These are phyloP conservation scores for Lagria hirta DNA, from an alignment of 2,888 invertebrate genomes.

Conservation along the genomic window DNA sequence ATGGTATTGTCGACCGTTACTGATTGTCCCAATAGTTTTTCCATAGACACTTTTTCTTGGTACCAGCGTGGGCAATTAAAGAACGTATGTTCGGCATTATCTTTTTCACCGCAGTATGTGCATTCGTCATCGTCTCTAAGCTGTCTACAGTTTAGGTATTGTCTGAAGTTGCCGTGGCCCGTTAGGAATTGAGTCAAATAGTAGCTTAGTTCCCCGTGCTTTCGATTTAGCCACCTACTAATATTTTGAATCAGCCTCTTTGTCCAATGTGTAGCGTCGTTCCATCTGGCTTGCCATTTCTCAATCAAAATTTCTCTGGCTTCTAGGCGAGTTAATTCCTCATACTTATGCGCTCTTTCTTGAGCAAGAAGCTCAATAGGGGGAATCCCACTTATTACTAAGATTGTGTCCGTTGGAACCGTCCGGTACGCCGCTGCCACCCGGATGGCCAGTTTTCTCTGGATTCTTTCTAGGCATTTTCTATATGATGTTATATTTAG, in stretches of 20 bases:
- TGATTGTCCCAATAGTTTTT: not conserved
- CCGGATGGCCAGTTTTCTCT: slow-evolving; percentile 1
- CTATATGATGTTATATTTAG: not conserved
- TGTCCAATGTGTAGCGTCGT: slow-evolving; percentile 7
- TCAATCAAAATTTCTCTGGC: not conserved
- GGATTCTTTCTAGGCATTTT: not conserved
- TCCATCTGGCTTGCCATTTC: slow-evolving; percentile 19
- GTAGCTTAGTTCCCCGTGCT: slow-evolving; percentile 11
- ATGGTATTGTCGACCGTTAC: slow-evolving; percentile 1
- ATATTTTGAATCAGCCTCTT: slow-evolving; percentile 12
- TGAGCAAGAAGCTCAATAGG: slow-evolving; percentile 4
- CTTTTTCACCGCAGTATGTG: slow-evolving; percentile 9
- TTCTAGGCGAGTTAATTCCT: not conserved
- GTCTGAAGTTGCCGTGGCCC: slow-evolving; percentile 19
- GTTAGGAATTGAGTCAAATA: slow-evolving; percentile 18
- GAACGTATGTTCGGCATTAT: slow-evolving; percentile 14
- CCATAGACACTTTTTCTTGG: too few species aligned
- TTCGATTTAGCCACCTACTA: slow-evolving; percentile 8
- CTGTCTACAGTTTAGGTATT: slow-evolving; percentile 11
- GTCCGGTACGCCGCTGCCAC: slow-evolving; percentile 5
- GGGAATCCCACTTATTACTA: slow-evolving; percentile 1
- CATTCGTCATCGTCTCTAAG: slow-evolving; percentile 7
- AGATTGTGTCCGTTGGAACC: not conserved
- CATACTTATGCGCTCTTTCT: not conserved
- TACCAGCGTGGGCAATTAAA: slow-evolving; percentile 13